Evolutionary conservation across 2,888 invertebrate genomes (phyloP).

Genomic region (Caradrina clavipalpis): DNA sequence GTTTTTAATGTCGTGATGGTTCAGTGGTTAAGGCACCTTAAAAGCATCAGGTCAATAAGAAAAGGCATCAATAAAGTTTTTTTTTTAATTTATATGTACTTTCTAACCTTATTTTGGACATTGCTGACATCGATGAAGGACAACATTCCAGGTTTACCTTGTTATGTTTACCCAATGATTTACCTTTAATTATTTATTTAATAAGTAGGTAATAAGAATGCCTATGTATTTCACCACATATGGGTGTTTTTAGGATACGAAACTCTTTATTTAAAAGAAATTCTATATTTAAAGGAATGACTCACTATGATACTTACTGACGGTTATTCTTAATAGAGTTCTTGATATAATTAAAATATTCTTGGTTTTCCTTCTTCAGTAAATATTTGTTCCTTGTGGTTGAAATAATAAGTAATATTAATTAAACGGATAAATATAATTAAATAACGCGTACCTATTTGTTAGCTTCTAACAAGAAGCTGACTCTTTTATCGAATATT

Average conservation of each 20-base stretch:
- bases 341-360: constrained; percentile 1
- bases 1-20: not conserved
- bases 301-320: not conserved
- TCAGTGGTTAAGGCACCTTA: no score
- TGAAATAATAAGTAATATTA: not conserved
- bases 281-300: not conserved
- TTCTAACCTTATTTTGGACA: no score
- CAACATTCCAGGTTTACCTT: no score
- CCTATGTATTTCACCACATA: not conserved
- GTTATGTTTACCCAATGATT: no score
- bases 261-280: not conserved
- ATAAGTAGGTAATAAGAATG: no score
- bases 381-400: constrained; percentile 19
- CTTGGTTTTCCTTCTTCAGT: constrained; percentile 8
- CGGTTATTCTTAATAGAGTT: not conserved
- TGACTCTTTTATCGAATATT: not conserved
- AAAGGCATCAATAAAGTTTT: no score
- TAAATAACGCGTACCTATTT: not conserved
- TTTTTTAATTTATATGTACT: no score
- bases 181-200: no score
- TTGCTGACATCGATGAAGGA: no score
- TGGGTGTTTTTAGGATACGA: no score
- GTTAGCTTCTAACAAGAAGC: not conserved
- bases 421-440: not conserved
- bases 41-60: no score